These are phyloP conservation scores for Erythrolamprus reginae DNA, from an alignment of 2,113 vertebrate genomes.

Conservation along the genomic window DNA sequence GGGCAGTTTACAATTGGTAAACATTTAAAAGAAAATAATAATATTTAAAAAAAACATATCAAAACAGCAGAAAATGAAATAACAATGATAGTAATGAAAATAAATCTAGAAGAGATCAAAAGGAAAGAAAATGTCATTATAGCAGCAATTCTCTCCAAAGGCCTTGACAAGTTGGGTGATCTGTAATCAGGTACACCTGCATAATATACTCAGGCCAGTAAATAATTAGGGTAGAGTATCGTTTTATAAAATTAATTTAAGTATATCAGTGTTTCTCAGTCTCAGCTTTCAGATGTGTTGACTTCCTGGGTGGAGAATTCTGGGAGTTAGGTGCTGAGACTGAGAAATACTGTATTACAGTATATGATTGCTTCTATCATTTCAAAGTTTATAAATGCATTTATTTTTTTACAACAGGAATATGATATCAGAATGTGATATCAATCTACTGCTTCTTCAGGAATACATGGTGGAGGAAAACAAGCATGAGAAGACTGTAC, in stretches of 20 bases:
- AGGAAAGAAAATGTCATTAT: background rate
- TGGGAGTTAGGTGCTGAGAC: background rate
- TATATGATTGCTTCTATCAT: background rate
- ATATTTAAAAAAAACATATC: background rate
- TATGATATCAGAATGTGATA: background rate
- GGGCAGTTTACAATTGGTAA: background rate
- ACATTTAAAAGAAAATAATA: background rate
- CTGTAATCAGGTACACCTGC: background rate
- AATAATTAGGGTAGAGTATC: background rate
- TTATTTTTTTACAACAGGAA: background rate
- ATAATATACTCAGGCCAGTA: background rate
- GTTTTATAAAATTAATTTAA: background rate
- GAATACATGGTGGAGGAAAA: background rate
- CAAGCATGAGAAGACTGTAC: background rate
- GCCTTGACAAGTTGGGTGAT: background rate
- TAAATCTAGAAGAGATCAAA: background rate
- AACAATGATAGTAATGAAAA: background rate
- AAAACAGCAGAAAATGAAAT: background rate
- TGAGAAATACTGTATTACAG: background rate
- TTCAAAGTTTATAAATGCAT: background rate
- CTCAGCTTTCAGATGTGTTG: background rate
- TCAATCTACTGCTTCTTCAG: background rate
- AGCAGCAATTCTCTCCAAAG: background rate
- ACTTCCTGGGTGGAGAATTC: background rate
- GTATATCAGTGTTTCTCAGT: background rate